Conservation (phyloP, 2,888 invertebrate genomes). For the Netelia melanura region DNA sequence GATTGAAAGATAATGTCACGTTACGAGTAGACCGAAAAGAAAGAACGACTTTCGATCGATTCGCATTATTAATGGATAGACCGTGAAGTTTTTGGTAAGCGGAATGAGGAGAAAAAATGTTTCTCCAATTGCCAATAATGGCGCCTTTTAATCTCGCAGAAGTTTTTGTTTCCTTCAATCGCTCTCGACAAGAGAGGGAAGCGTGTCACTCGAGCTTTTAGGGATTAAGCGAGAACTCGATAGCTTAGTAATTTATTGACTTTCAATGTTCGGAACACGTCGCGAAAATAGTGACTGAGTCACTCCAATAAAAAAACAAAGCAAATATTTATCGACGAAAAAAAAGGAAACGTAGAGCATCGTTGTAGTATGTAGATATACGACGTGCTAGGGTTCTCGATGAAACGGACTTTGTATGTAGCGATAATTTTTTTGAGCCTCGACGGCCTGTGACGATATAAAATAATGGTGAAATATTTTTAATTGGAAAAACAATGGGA, state of each 20-base stretch:
- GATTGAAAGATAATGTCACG: conserved; percentile 13
- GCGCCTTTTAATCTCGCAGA: background rate
- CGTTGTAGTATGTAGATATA: background rate
- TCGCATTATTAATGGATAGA: conserved; percentile 12
- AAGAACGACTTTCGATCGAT: conserved; percentile 39
- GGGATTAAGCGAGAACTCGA: conserved; percentile 5
- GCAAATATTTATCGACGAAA: background rate
- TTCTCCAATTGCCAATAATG: background rate
- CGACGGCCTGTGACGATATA: background rate
- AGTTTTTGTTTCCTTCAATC: conserved; percentile 1
- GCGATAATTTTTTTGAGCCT: background rate
- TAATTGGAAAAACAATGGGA: background rate
- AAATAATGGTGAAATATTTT: background rate
- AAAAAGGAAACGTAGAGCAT: conserved; percentile 17
- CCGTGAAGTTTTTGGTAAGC: background rate
- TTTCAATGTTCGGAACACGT: conserved; percentile 43
- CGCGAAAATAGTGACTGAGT: conserved; percentile 2
- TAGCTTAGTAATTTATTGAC: conserved; percentile 36
- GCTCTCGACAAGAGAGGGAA: conserved; percentile 12
- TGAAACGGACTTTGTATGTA: background rate
- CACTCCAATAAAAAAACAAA: conserved; percentile 25
- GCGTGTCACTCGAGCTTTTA: conserved; percentile 11
- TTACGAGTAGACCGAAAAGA: background rate
- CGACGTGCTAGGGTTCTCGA: conserved; percentile 7
- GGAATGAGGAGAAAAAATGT: background rate